A percentile compares a stretch with the other conserved stretches of the same genome.
Evolutionary conservation across 2,797 vertebrate species (phyloP).

Genomic region (Parotocinclus haroldoi): DNA sequence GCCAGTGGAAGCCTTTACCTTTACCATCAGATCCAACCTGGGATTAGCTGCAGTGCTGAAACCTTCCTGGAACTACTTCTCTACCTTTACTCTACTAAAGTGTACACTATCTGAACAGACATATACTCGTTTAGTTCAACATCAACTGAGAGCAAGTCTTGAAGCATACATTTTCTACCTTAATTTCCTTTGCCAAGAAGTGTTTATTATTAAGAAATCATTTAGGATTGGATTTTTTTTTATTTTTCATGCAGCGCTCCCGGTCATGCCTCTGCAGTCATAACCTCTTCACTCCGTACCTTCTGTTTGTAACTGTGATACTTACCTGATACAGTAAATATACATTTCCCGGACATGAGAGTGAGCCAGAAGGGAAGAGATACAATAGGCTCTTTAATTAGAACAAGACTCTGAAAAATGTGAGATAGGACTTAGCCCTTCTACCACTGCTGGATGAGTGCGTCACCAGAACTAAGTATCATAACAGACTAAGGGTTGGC

Average conservation of each 20-base stretch:
- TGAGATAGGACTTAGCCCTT: slow-evolving; percentile 19
- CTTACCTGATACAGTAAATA: slow-evolving; percentile 53
- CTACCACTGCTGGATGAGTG: slow-evolving; percentile 4
- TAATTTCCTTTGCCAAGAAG: not conserved
- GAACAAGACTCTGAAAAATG: slow-evolving; percentile 47
- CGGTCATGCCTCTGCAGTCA: slow-evolving; percentile 9
- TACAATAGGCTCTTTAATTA: slow-evolving; percentile 62
- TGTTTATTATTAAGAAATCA: slow-evolving; percentile 8
- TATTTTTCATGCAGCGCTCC: slow-evolving; percentile 12
- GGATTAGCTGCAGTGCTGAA: too few relatives aligned
- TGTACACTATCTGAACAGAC: too few relatives aligned
- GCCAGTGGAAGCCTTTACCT: too few relatives aligned
- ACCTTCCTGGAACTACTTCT: too few relatives aligned
- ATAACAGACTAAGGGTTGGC: slow-evolving; percentile 9
- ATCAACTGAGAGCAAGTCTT: too few relatives aligned
- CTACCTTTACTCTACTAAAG: too few relatives aligned
- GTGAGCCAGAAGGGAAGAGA: slow-evolving; percentile 48
- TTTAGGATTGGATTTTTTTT: too few relatives aligned
- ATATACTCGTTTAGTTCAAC: too few relatives aligned
- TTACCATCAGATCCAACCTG: too few relatives aligned
- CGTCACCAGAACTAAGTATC: slow-evolving; percentile 6
- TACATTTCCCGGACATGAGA: slow-evolving; percentile 45
- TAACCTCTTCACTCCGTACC: slow-evolving; percentile 3
- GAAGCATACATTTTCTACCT: too few relatives aligned
- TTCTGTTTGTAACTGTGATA: slow-evolving; percentile 48